Base-by-base conservation (phyloP, 2,797 vertebrate species). In the Geotrypetes seraphini region DNA sequence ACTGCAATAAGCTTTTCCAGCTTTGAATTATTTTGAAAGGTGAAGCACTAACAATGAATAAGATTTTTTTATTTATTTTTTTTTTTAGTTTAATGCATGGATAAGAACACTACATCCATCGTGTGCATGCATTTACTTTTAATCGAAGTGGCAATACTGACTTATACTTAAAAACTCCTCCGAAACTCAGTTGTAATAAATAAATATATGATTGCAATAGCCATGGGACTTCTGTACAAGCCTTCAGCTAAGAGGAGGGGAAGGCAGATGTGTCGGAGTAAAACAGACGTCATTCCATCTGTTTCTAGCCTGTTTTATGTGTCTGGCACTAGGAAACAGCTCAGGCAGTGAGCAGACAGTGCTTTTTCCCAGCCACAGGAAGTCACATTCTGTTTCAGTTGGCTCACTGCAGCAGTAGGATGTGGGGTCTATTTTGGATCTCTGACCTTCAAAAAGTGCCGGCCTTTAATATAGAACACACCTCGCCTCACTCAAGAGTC, bases 281-380 rank as follows among this genome's bases (percentile, higher is more conserved):
- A n/a, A 65, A 64, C 21, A 56, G 24, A 35, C 36, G 23, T 26
- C 31, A 40, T 38, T 61, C 47, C 50, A 41, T 37, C 17, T 22
- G 5, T 40, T 25, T 60, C 38, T 25, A 43, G 55, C 50, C 47
- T 48, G 60, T 33, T 63, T n/a, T 57, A 61, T 31, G 57, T 37
- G 33, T 50, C 53, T 50, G 44, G 36, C 27, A 56, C 27, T 33
- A 34, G 50, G 40, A 32, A 58, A 31, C 61, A 34, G 37, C 22
- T 53, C n/a, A n/a, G n/a, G n/a, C n/a, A n/a, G n/a, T n/a, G 58
- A 25, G 5, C 50, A 57, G 53, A 53, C 25, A 20, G 32, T 12
- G 41, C 36, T 13, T 48, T 44, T 46, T 33, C 19, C 12, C 36
- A 54, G 25, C 19, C 42, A 55, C 41, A 59, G 48, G 60, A 71